A percentile compares a stretch with the other conserved stretches of the same genome.
These are phyloP conservation scores for Oncorhynchus nerka DNA, from an alignment of 2,113 vertebrate genomes.

Conservation along the genomic window DNA sequence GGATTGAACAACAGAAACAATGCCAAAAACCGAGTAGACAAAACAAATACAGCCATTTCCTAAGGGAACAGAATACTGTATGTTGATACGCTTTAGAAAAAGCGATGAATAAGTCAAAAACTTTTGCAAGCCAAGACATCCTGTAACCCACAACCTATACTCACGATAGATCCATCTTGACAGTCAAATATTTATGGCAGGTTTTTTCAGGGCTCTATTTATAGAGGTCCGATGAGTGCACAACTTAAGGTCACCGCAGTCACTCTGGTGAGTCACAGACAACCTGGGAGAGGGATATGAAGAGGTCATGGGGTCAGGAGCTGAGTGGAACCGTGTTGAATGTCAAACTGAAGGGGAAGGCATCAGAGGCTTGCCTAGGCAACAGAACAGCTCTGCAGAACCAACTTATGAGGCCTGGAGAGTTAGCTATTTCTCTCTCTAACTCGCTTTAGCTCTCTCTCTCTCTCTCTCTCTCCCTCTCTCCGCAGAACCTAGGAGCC, in stretches of 20 bases:
- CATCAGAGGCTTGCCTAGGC: slow-evolving; percentile 36
- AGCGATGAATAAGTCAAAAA: background rate
- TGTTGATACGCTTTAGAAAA: slow-evolving; percentile 3
- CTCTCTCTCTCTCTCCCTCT: background rate
- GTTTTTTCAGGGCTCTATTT: slow-evolving; percentile 27
- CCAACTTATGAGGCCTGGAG: slow-evolving; percentile 11
- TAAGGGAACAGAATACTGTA: background rate
- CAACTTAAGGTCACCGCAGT: slow-evolving; percentile 45
- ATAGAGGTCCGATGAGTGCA: slow-evolving; percentile 33
- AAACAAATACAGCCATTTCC: slow-evolving; percentile 2
- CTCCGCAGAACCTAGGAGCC: slow-evolving; percentile 1
- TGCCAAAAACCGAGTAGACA: background rate
- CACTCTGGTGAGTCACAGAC: slow-evolving; percentile 31
- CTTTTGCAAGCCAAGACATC: background rate
- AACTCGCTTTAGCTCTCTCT: background rate
- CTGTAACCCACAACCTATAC: background rate
- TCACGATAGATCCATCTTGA: slow-evolving; percentile 25
- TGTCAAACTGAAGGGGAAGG: slow-evolving; percentile 61
- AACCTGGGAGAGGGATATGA: slow-evolving; percentile 36
- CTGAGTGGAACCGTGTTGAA: slow-evolving; percentile 51
- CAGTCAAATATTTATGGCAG: slow-evolving; percentile 48
- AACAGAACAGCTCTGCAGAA: slow-evolving; percentile 23
- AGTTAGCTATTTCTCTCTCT: slow-evolving; percentile 40
- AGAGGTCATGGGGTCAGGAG: slow-evolving; percentile 28
- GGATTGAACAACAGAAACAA: background rate